These are phyloP conservation scores for Phymanthus crucifer DNA, from an alignment of 92 coral and sea anemone species.

Conservation along the genomic window DNA sequence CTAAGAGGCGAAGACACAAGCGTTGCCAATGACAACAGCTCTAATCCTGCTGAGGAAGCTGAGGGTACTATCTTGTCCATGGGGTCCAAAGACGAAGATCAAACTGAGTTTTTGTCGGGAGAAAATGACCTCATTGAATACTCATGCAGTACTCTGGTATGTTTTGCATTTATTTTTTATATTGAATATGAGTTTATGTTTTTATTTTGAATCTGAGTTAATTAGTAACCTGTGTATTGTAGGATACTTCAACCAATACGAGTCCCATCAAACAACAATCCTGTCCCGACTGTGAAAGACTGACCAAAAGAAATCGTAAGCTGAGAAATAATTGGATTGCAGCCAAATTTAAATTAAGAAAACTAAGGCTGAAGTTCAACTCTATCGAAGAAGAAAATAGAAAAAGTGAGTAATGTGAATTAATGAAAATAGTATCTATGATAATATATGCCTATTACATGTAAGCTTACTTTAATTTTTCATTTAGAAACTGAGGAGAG, in stretches of 20 bases:
- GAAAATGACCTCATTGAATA: not conserved
- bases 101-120: not conserved
- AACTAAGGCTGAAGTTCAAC: no score
- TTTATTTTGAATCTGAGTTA: no score
- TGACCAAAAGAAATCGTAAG: not conserved
- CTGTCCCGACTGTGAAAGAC: not conserved
- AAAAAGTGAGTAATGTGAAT: not conserved
- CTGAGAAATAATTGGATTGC: conserved; percentile 5
- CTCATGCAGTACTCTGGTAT: conserved; percentile 6
- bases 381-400: not conserved
- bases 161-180: not conserved
- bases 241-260: not conserved
- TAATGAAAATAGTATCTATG: not conserved
- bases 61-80: no score
- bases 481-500: not conserved
- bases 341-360: not conserved
- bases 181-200: no score
- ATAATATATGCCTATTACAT: no score
- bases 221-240: not conserved
- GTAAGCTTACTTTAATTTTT: not conserved
- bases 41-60: not conserved
- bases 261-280: not conserved
- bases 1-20: not conserved
- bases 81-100: not conserved
- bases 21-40: not conserved